Evolutionary conservation across 53 echinoderm and acorn worm genomes (phyloP).

Genomic region (Patiria pectinifera): DNA sequence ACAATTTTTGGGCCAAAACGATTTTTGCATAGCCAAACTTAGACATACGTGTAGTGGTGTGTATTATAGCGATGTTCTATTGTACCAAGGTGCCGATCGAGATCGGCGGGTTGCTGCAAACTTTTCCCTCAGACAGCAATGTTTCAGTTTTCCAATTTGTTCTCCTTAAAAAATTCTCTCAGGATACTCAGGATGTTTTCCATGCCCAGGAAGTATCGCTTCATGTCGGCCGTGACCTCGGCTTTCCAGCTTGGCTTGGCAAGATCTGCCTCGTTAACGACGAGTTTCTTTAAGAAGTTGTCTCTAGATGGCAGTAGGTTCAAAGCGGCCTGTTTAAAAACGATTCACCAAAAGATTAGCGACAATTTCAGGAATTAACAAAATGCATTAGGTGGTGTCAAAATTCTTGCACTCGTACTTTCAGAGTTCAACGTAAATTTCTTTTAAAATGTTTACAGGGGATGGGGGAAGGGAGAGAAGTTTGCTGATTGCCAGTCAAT

Average conservation of each 20-base stretch:
- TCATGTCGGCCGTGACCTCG: constrained; percentile 46
- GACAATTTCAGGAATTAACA: no score
- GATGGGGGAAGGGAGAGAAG: no score
- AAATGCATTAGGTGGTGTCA: no score
- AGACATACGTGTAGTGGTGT: no score
- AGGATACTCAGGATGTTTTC: constrained; percentile 25
- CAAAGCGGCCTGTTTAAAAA: constrained; percentile 11
- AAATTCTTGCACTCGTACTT: no score
- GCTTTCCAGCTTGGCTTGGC: constrained; percentile 31
- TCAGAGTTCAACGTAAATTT: no score
- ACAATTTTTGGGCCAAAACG: no score
- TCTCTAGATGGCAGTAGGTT: constrained; percentile 43
- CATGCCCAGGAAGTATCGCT: constrained; percentile 44
- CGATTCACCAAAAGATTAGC: neutral
- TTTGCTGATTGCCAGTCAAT: no score
- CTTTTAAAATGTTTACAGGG: no score
- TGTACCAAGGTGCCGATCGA: no score
- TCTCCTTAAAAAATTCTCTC: constrained; percentile 52
- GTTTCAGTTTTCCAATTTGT: constrained; percentile 55
- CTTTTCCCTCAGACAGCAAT: neutral
- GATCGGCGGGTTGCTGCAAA: neutral
- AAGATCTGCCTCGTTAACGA: constrained; percentile 31
- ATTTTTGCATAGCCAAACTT: no score
- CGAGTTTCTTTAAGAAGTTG: constrained; percentile 44
- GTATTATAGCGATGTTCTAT: no score